phyloP scores from a whole-genome alignment of 2,797 vertebrate species.

The Sphenodon punctatus region DNA sequence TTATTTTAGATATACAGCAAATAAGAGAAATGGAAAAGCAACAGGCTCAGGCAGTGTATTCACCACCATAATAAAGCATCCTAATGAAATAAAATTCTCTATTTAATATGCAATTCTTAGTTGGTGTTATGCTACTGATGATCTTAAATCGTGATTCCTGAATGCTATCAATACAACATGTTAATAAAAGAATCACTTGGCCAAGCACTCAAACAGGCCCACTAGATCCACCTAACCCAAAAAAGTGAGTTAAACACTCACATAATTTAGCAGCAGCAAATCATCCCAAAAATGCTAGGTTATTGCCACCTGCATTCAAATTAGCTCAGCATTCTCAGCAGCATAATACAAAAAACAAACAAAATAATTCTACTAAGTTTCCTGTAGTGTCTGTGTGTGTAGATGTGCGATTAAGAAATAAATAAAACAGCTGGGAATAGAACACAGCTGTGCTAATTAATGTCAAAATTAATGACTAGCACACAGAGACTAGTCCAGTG shows the following conservation, averaged over 20 bases:
- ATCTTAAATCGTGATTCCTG: not conserved
- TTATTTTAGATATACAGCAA: not conserved
- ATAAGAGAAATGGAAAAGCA: not conserved
- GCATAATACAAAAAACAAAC: too few relatives aligned
- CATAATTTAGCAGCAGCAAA: not conserved
- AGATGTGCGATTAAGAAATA: slow-evolving; percentile 36
- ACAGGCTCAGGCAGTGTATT: slow-evolving; percentile 1
- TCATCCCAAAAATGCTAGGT: rapidly evolving
- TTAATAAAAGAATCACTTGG: not conserved
- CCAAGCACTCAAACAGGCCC: not conserved
- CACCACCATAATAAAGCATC: rapidly evolving
- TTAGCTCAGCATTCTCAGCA: too few relatives aligned
- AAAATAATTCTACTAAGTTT: too few relatives aligned
- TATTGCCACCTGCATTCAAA: rapidly evolving
- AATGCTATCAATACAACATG: not conserved
- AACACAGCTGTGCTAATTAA: slow-evolving; percentile 17
- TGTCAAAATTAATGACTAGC: slow-evolving; percentile 28
- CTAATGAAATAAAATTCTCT: not conserved
- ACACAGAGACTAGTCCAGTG: slow-evolving; percentile 23
- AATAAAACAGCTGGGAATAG: too few relatives aligned
- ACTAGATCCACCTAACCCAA: not conserved
- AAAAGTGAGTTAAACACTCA: not conserved
- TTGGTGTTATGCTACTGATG: not conserved
- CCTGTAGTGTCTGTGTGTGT: too few relatives aligned
- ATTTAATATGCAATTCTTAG: not conserved